Base-by-base conservation (phyloP, 2,888 invertebrate genomes). In the Drosophila fungiperda region DNA sequence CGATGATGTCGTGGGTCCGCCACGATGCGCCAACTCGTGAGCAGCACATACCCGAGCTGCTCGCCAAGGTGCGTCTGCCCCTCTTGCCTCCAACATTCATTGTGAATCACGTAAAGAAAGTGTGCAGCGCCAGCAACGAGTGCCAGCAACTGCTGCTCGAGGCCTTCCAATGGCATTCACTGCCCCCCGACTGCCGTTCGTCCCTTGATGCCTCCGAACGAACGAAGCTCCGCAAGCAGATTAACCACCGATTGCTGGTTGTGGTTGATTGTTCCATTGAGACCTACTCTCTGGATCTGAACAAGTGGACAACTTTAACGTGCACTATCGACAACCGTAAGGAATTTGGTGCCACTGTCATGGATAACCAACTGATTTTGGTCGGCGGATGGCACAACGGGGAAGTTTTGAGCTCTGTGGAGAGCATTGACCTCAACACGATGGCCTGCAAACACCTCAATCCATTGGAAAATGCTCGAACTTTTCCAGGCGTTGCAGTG, bases 181-280 rank as follows among this genome's bases (percentile, higher is more conserved):
- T 98, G 76, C 98, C 98, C 5, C 1, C 6, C 0, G 98, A 98
- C 91, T 94, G 98, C 55, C 94, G 98, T 52, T 95, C 96, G 9
- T 94, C 96, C 76, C 94, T 97, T 83, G 15, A 5, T 35, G 95
- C 96, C 86, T 96, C 96, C 23, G 95, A 96, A 73, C 95, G 98
- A 75, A 98, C 98, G 0, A 95, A 96, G 79, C 98, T 98, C 0
- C 94, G 99, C 61, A 98, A 98, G 91, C 97, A 98, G 0, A 98
- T 98, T 1, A 96, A 98, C 59, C 98, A 98, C 4, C 95, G 96
- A 61, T 94, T 99, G 76, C 94, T 97, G 82, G 97, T 97, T 73
- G 96, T 98, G 23, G 98, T 98, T 96, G 98, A 98, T 93, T 0
- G 0, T 96, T 96, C 96, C 73, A 98, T 99, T 92, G 98, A 98